These are phyloP conservation scores for Recurvirostra avosetta DNA, from an alignment of 2,113 vertebrate species.

Conservation along the genomic window DNA sequence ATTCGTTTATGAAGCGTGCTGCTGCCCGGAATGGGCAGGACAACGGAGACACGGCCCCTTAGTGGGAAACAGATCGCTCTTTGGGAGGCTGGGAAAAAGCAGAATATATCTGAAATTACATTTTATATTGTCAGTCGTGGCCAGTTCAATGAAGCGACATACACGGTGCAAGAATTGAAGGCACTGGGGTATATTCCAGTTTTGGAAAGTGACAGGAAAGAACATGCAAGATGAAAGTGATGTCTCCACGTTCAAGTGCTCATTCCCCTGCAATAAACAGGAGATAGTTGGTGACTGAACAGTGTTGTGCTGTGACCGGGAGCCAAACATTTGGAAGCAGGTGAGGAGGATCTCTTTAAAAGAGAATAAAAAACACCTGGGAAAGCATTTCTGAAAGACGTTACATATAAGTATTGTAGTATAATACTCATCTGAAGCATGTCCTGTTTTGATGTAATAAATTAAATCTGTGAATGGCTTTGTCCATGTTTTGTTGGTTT, in stretches of 20 bases:
- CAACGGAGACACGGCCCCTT: neutral
- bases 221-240: neutral
- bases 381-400: neutral
- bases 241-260: neutral
- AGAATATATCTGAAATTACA: neutral
- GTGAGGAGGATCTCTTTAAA: neutral
- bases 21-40: neutral
- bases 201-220: neutral
- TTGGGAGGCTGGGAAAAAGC: neutral
- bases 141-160: neutral
- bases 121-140: neutral
- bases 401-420: neutral
- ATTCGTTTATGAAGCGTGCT: neutral
- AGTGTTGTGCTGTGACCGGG: neutral
- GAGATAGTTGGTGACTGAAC: neutral
- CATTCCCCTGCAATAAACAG: neutral
- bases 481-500: neutral
- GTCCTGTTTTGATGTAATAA: neutral
- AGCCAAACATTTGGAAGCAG: neutral
- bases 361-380: neutral
- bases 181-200: neutral
- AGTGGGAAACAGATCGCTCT: neutral
- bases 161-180: neutral
- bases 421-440: neutral
- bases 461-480: neutral